Conservation (phyloP, 2,797 vertebrate species). For the Tangara arthus region DNA sequence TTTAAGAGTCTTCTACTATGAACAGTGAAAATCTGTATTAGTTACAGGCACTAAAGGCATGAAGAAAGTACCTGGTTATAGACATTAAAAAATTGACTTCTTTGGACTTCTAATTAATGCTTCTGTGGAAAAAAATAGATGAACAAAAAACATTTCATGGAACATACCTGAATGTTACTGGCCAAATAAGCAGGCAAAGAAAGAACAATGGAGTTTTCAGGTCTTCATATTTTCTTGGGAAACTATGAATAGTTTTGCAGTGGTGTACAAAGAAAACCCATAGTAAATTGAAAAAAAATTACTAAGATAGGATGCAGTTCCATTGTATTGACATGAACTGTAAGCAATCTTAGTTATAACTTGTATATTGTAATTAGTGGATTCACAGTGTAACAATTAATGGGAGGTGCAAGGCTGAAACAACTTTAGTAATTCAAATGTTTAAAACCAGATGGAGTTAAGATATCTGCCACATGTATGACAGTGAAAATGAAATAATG, state of each 20-base stretch:
- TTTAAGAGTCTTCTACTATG: background rate
- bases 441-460: background rate
- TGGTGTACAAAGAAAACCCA: fast-evolving
- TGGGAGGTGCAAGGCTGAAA: background rate
- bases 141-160: background rate
- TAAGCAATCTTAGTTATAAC: background rate
- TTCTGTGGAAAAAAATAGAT: background rate
- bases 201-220: background rate
- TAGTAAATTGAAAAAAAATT: background rate
- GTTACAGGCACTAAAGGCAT: background rate
- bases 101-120: background rate
- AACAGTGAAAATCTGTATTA: background rate
- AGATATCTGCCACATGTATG: background rate
- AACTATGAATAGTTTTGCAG: background rate
- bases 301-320: background rate
- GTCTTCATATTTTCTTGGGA: background rate
- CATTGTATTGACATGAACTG: background rate
- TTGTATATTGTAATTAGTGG: background rate
- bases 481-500: background rate
- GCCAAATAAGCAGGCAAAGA: background rate
- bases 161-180: background rate
- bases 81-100: background rate
- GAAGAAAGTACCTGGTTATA: background rate
- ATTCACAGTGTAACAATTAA: background rate
- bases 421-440: background rate